Conservation (phyloP, 2,888 invertebrate species). For the Patella pellucida region DNA sequence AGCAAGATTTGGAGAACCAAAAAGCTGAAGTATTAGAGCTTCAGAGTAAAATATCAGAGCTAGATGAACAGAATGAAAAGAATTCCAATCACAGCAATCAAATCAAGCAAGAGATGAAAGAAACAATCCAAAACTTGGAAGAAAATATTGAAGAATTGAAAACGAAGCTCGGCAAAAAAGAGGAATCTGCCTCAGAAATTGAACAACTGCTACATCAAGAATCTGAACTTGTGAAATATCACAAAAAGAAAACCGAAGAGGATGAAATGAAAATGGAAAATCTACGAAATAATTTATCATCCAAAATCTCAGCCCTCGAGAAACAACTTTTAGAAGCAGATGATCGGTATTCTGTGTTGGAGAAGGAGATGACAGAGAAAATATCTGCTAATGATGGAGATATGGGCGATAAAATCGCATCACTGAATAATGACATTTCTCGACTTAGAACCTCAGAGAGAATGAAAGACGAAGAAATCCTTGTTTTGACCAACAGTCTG, state of each 20-base stretch:
- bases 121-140: conserved; percentile 22
- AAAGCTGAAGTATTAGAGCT: conserved; percentile 25
- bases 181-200: conserved; percentile 21
- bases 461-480: conserved; percentile 24
- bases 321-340: conserved; percentile 24
- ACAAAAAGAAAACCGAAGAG: conserved; percentile 25
- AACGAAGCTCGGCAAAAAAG: conserved; percentile 12
- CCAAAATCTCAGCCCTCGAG: conserved; percentile 19
- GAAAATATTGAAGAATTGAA: conserved; percentile 9
- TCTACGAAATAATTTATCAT: conserved; percentile 17
- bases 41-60: conserved; percentile 21
- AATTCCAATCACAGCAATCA: conserved; percentile 8
- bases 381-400: conserved; percentile 19
- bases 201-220: conserved; percentile 28
- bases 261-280: conserved; percentile 13
- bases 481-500: conserved; percentile 10
- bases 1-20: conserved; percentile 28
- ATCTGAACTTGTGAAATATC: conserved; percentile 22
- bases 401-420: conserved; percentile 21
- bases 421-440: conserved; percentile 21
- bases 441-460: conserved; percentile 19
- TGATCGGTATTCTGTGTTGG: conserved; percentile 16
- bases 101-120: conserved; percentile 12
- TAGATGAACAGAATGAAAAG: conserved; percentile 15
- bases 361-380: conserved; percentile 23